These are phyloP conservation scores for Pseudorhiza aurosa DNA, from an alignment of 30 jellyfish, hydroid and myxozoan genomes.

Conservation along the genomic window DNA sequence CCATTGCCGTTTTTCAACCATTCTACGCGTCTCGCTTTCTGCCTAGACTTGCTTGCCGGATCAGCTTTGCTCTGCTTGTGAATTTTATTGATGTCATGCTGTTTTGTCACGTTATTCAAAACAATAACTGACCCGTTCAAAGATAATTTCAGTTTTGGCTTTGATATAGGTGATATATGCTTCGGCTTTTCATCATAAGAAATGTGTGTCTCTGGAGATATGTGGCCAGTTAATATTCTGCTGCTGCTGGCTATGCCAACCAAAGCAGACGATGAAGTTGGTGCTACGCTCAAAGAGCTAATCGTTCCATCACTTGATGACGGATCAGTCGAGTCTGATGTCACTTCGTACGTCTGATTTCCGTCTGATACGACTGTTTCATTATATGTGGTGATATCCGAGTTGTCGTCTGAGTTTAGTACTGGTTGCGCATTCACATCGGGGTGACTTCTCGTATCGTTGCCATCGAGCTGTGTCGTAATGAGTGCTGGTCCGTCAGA, in stretches of 20 bases:
- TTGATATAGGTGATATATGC: slow-evolving; percentile 50
- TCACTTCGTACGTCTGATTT: slow-evolving; percentile 24
- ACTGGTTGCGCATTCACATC: neutral
- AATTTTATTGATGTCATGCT: slow-evolving; percentile 30
- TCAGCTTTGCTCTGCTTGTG: slow-evolving; percentile 15
- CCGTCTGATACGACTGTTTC: neutral
- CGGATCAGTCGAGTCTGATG: slow-evolving; percentile 4
- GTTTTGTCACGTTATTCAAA: slow-evolving; percentile 8
- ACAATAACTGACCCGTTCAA: slow-evolving; percentile 50
- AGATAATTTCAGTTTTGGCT: slow-evolving; percentile 46
- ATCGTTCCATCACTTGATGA: neutral
- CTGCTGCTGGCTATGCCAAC: no score
- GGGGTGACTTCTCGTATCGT: neutral
- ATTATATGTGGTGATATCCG: neutral
- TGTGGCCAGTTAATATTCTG: slow-evolving; percentile 55
- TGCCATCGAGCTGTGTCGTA: neutral
- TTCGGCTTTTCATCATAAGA: neutral
- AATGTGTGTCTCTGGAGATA: slow-evolving; percentile 29
- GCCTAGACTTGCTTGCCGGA: slow-evolving; percentile 12
- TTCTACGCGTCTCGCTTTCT: slow-evolving; percentile 5
- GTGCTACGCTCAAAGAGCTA: neutral
- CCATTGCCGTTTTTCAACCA: slow-evolving; percentile 43
- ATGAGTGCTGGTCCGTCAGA: neutral
- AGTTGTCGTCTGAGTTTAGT: neutral
- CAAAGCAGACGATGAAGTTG: neutral